Evolutionary conservation across 2,888 invertebrate genomes (phyloP).

Genomic region (Pammene aurita): DNA sequence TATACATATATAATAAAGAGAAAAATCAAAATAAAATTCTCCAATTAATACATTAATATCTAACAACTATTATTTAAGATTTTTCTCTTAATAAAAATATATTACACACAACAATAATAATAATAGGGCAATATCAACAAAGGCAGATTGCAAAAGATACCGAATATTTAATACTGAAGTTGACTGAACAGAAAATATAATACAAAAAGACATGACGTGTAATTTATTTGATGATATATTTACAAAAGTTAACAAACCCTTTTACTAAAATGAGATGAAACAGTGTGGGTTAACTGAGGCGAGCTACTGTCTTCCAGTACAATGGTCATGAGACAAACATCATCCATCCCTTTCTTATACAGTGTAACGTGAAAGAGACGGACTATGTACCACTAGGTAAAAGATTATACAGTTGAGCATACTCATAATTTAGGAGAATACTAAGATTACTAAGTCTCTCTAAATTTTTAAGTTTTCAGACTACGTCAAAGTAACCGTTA

Average conservation of each 20-base stretch:
- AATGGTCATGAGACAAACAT: neutral
- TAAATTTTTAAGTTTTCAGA: neutral
- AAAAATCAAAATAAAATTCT: slow-evolving; percentile 82
- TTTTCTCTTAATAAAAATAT: slow-evolving; percentile 82
- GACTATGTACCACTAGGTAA: neutral
- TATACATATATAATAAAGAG: slow-evolving; percentile 79
- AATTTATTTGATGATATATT: slow-evolving; percentile 67
- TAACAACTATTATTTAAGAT: slow-evolving; percentile 81
- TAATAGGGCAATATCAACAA: slow-evolving; percentile 69
- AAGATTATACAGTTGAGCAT: slow-evolving; percentile 1
- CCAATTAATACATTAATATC: slow-evolving; percentile 82
- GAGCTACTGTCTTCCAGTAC: slow-evolving; percentile 19
- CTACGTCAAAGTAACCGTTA: neutral
- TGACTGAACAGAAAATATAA: slow-evolving; percentile 60
- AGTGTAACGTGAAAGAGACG: neutral
- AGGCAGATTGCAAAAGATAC: slow-evolving; percentile 61
- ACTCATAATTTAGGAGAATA: neutral
- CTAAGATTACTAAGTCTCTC: neutral
- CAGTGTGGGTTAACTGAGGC: slow-evolving; percentile 23
- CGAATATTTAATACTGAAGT: slow-evolving; percentile 73
- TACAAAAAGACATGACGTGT: slow-evolving; percentile 60
- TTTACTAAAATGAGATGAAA: slow-evolving; percentile 57
- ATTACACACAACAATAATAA: slow-evolving; percentile 80
- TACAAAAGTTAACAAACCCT: slow-evolving; percentile 75
- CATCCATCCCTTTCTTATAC: neutral